Evolutionary conservation across 2,797 vertebrate genomes (phyloP), one percentile per base, ranked within the genome.

Genomic region (Pseudotriccus pelzelni): DNA sequence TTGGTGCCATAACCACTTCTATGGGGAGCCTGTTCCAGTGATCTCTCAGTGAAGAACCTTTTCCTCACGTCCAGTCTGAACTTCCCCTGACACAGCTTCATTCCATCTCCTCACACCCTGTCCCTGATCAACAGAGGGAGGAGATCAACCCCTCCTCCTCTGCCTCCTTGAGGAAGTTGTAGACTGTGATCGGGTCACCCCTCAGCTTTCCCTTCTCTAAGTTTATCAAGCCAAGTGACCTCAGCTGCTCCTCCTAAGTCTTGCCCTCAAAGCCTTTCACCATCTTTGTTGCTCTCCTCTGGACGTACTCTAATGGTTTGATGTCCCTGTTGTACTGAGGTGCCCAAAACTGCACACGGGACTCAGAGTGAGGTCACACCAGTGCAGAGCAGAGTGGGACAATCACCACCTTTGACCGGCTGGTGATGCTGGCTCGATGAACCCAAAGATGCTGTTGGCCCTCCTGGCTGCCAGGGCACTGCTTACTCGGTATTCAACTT

Each of bases 311-410:
- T 21, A 12, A 34, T 28, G 39, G 47, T 17, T 2, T 30, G 39
- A 24, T 53, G 9, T 39, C 37, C 23, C 37, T 15, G 18, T 52
- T 30, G 10, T 10, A 14, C 3, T 37, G 23, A 27, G 23, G 6
- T 1, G 1, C 23, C 4, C 23, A 28, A 39, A 78, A 36, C 22
- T 63, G 16, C 9, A 7, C 9, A 9, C 19, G 15, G 22, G 1
- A 15, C 37, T 63, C 0, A 0, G 52, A 7, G 19, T 14, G 34
- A 24, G 20, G 22, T 0, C 0, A 0, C 16, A 39, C 13, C 37
- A 41, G 23, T 7, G 18, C 36, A 49, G 50, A 9, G 6, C 7
- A 34, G 14, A 53, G 37, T 1, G 1, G 68, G 15, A 50, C 21
- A 66, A 17, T 53, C 32, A 18, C 14, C 27, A 47, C 46, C 23